Conservation (phyloP, 2,888 invertebrate genomes). For the Chymomyza fuscimana region DNA sequence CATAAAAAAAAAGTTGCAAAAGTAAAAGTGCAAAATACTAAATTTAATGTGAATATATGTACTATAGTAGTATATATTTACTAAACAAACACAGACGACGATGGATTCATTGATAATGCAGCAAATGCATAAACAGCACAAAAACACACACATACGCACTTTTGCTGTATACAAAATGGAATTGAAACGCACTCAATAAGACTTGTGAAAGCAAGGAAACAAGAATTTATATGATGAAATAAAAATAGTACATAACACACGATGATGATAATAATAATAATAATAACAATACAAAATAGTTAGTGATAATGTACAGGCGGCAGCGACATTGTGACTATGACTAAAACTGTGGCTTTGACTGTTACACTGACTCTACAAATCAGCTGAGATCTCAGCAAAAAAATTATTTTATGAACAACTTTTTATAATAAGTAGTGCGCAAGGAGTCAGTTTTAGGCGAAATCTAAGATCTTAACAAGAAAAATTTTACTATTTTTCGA, state of each 20-base stretch:
- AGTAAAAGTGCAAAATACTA: constrained; percentile 70
- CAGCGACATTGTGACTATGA: background rate
- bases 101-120: constrained; percentile 59
- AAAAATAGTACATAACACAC: constrained; percentile 20
- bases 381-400: background rate
- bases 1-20: constrained; percentile 31
- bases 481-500: too few species aligned
- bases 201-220: constrained; percentile 44
- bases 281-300: constrained; percentile 8
- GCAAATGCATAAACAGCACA: constrained; percentile 21
- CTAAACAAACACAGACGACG: background rate
- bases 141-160: constrained; percentile 27
- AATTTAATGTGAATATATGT: background rate
- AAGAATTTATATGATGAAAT: background rate
- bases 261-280: constrained; percentile 23
- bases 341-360: background rate
- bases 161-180: constrained; percentile 46
- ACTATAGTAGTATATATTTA: background rate
- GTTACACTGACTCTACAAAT: background rate
- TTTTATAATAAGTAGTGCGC: too few species aligned
- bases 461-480: too few species aligned
- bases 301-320: constrained; percentile 39
- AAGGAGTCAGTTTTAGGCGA: too few species aligned
- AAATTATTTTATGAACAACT: too few species aligned
- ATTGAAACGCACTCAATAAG: constrained; percentile 49